Evolutionary conservation across 2,113 vertebrate genomes (phyloP), one percentile per base, ranked within the genome.

Genomic region (Cisticola juncidis): DNA sequence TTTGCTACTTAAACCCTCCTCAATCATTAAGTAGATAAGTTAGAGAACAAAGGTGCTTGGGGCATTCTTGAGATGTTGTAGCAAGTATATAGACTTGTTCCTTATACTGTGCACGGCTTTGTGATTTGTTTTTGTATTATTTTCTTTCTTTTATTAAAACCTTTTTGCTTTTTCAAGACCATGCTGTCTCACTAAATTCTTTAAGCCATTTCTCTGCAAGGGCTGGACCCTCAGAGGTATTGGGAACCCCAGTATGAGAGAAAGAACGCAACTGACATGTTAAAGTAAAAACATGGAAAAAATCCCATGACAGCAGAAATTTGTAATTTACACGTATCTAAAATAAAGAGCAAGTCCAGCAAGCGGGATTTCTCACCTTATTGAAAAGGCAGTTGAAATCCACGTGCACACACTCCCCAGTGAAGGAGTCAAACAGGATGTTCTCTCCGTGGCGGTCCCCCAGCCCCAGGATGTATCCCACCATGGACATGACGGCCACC

Each of bases 341-440:
- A 92, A 89, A 92, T 35, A 51, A 40, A 28, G 48, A 82, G 44
- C 48, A 81, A 72, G 14, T 42, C 86, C 28, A 88, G 38, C 38
- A 90, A 88, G 33, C 38, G 23, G 35, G 6, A 61, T 54, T 77
- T 82, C 84, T 93, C 91, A 99, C 99, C 98, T 99, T 99, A 97
- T 99, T 99, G 94, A 99, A 99, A 71, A 99, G 99, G 97, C 99
- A 99, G 98, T 99, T 99, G 98, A 99, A 99, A 97, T 99, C 99
- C 28, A 99, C 99, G 16, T 99, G 99, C 82, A 99, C 98, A 85
- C 99, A 99, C 95, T 99, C 99, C 33, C 99, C 99, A 21, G 99
- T 99, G 83, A 99, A 97, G 29, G 99, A 99, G 94, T 99, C 99
- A 81, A 99, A 99, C 25, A 99, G 96, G 97, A 99, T 99, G 95